phyloP scores from a whole-genome alignment of 2,888 invertebrate species.

The Vandiemenella viatica region DNA sequence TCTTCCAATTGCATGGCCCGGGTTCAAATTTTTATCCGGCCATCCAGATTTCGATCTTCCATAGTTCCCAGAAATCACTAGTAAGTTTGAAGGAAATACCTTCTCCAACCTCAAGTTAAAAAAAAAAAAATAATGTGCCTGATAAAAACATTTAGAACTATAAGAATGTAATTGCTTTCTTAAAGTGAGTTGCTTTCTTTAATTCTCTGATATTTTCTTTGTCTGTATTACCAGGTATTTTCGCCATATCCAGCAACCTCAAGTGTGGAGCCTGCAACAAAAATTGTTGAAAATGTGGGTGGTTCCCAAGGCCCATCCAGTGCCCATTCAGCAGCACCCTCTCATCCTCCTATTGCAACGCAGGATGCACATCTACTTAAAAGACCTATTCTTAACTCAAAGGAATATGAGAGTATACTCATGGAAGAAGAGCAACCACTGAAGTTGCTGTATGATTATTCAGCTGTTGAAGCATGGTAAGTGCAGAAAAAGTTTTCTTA shows the following conservation, averaged over 20 bases:
- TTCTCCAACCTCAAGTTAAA: too few relatives aligned
- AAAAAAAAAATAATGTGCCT: too few relatives aligned
- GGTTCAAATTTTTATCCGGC: too few relatives aligned
- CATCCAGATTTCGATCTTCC: too few relatives aligned
- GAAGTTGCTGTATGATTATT: slow-evolving; percentile 78
- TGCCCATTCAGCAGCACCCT: slow-evolving; percentile 22
- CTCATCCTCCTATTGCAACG: slow-evolving; percentile 30
- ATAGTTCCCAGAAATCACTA: too few relatives aligned
- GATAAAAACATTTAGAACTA: too few relatives aligned
- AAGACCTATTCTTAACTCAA: slow-evolving; percentile 61
- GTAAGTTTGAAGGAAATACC: too few relatives aligned
- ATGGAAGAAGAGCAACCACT: slow-evolving; percentile 59
- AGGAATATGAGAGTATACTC: slow-evolving; percentile 62
- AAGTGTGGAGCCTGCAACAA: slow-evolving; percentile 22
- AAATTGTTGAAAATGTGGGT: slow-evolving; percentile 15
- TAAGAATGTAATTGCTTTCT: too few relatives aligned
- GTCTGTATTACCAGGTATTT: slow-evolving; percentile 10
- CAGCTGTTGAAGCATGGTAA: slow-evolving; percentile 70
- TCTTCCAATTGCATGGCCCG: too few relatives aligned
- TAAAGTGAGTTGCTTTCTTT: too few relatives aligned
- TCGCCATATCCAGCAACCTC: slow-evolving; percentile 33
- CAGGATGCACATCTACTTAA: slow-evolving; percentile 32
- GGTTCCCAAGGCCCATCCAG: slow-evolving; percentile 19
- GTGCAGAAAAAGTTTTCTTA: too few relatives aligned
- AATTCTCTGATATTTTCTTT: too few relatives aligned